Evolutionary conservation across 1,140 invertebrate genomes (phyloP).

Genomic region (Pseudomyrmex gracilis): DNA sequence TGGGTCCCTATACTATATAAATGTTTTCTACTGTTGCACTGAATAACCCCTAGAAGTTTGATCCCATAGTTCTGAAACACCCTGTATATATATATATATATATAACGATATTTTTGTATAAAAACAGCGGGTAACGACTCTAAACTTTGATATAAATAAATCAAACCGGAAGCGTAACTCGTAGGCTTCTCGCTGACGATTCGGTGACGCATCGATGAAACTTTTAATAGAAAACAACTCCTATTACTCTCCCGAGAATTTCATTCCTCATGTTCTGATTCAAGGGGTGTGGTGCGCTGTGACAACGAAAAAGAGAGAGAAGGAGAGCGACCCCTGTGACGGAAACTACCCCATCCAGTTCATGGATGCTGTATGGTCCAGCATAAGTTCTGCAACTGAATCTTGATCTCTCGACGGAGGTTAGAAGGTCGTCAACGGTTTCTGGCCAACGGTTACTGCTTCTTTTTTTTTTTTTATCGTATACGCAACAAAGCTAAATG

Average conservation of each 20-base stretch:
- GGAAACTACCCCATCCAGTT: conserved; percentile 80
- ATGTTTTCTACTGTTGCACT: too few relatives aligned
- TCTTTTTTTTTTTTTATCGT: conserved; percentile 43
- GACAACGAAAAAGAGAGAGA: background rate
- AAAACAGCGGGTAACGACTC: background rate
- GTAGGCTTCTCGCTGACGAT: conserved; percentile 24
- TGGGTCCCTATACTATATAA: too few relatives aligned
- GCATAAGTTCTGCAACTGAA: conserved; percentile 66
- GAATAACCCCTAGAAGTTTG: too few relatives aligned
- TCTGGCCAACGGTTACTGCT: conserved; percentile 62
- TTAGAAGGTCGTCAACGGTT: conserved; percentile 74
- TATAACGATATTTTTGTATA: too few relatives aligned
- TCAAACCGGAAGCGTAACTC: conserved; percentile 10
- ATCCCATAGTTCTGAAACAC: too few relatives aligned
- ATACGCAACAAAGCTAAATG: conserved; percentile 7
- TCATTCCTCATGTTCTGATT: conserved; percentile 66
- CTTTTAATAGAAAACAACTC: conserved; percentile 72
- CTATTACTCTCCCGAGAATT: conserved; percentile 69
- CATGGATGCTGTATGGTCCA: conserved; percentile 81
- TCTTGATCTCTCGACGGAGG: conserved; percentile 75
- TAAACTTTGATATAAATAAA: conserved; percentile 21
- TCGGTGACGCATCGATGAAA: conserved; percentile 42
- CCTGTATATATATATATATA: too few relatives aligned
- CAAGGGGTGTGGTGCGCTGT: conserved; percentile 57
- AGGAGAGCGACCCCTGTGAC: conserved; percentile 58